A percentile compares a stretch with the other conserved stretches of the same genome.
Conservation (phyloP, 2,888 invertebrate genomes). For the Callyntrura guangdongensis region DNA sequence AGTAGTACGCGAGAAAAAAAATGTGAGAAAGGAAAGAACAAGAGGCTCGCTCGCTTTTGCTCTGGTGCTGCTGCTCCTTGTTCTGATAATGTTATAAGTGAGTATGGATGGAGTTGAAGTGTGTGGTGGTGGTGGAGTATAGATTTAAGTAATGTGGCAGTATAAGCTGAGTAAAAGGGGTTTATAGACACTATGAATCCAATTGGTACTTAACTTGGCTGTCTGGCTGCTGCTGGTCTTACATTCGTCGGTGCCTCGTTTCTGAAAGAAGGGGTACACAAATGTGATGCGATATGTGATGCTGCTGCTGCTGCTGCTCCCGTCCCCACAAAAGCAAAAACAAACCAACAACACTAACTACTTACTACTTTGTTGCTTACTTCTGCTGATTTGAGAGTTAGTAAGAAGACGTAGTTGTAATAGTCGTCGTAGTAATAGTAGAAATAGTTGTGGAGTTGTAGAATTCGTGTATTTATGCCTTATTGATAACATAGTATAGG, state of each 20-base stretch:
- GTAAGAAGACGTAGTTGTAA: not conserved
- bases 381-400: slow-evolving; percentile 56
- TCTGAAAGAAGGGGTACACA: slow-evolving; percentile 29
- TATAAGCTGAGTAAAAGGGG: slow-evolving; percentile 36
- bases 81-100: slow-evolving; percentile 28
- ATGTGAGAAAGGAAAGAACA: slow-evolving; percentile 53
- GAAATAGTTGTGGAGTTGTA: not conserved
- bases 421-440: not conserved
- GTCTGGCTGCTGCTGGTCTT: slow-evolving; percentile 33
- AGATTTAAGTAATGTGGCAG: not conserved
- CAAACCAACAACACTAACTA: slow-evolving; percentile 57
- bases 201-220: slow-evolving; percentile 62
- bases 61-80: not conserved
- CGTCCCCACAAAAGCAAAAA: not conserved
- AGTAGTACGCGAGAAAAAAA: not conserved
- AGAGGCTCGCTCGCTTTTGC: slow-evolving; percentile 52
- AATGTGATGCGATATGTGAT: slow-evolving; percentile 51
- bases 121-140: not conserved
- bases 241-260: slow-evolving; percentile 14
- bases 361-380: slow-evolving; percentile 61
- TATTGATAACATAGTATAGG: not conserved
- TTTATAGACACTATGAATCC: slow-evolving; percentile 44
- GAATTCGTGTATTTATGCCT: not conserved
- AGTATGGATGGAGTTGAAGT: not conserved
- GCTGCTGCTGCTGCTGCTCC: slow-evolving; percentile 19